Evolutionary conservation across 2,113 vertebrate genomes (phyloP).

Genomic region (Anguilla rostrata): DNA sequence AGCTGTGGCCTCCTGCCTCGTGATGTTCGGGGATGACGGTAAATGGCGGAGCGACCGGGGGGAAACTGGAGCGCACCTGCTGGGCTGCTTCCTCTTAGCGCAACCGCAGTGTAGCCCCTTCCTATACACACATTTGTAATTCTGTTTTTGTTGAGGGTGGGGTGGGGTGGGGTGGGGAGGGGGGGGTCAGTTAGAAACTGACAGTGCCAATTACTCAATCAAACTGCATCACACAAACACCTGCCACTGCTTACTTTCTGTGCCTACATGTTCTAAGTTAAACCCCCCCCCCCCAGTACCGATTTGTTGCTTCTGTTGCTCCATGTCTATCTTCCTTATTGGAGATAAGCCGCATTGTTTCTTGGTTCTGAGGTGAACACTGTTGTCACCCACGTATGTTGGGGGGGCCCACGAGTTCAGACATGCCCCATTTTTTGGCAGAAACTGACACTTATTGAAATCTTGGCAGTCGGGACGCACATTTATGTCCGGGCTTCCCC

Average conservation of each 20-base stretch:
- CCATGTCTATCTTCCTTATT: background rate
- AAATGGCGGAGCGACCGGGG: conserved; percentile 19
- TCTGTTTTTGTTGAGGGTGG: background rate
- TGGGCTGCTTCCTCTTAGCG: background rate
- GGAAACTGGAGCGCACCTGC: background rate
- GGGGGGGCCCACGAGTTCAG: background rate
- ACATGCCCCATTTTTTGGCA: background rate
- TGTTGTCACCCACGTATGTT: no score
- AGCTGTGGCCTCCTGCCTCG: conserved; percentile 75
- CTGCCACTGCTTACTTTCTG: background rate
- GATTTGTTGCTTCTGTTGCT: background rate
- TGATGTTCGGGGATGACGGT: conserved; percentile 74
- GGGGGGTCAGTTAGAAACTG: no score
- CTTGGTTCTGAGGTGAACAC: no score
- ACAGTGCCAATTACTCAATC: background rate
- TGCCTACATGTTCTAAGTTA: no score
- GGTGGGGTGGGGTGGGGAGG: no score
- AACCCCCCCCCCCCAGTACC: background rate
- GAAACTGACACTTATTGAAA: background rate
- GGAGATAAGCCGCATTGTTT: background rate
- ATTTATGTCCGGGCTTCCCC: background rate
- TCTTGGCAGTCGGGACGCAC: background rate
- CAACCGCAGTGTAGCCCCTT: background rate
- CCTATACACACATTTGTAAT: background rate
- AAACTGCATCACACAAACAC: background rate